phyloP scores from a whole-genome alignment of 2,888 invertebrate genomes.

The Brachyptera putata region DNA sequence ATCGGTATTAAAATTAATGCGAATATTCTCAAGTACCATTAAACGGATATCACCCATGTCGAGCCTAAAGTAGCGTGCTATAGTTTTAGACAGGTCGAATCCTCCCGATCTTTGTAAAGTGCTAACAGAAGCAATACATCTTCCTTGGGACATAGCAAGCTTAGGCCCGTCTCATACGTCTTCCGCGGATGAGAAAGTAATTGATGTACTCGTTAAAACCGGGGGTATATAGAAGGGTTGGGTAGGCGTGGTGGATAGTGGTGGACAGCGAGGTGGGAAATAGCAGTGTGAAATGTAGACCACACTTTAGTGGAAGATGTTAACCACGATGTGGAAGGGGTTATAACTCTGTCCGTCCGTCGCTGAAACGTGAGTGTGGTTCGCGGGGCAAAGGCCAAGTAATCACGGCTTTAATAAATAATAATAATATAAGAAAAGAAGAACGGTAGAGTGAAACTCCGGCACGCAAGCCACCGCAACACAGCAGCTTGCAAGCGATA shows the following conservation, averaged over 20 bases:
- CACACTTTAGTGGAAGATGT: not conserved
- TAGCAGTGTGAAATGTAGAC: not conserved
- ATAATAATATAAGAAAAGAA: not conserved
- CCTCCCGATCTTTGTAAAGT: not conserved
- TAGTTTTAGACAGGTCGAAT: constrained; percentile 13
- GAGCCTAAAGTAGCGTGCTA: no score
- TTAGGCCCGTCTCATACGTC: not conserved
- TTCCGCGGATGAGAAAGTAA: not conserved
- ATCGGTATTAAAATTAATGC: no score
- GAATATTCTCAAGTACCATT: no score
- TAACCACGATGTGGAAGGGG: no score
- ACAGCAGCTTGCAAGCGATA: constrained; percentile 19
- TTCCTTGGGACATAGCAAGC: constrained; percentile 17
- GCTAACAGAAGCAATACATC: constrained; percentile 18
- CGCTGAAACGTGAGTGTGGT: not conserved
- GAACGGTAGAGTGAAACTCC: not conserved
- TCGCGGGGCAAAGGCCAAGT: constrained; percentile 11
- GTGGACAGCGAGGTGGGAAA: no score
- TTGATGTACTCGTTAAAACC: not conserved
- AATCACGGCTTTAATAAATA: constrained; percentile 21
- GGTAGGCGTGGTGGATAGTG: not conserved
- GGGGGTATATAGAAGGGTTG: not conserved
- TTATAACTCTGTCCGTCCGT: not conserved
- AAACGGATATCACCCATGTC: no score
- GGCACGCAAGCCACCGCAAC: not conserved